Evolutionary conservation across 2,888 invertebrate genomes (phyloP).

Genomic region (Chaetogeoica ovagalla): DNA sequence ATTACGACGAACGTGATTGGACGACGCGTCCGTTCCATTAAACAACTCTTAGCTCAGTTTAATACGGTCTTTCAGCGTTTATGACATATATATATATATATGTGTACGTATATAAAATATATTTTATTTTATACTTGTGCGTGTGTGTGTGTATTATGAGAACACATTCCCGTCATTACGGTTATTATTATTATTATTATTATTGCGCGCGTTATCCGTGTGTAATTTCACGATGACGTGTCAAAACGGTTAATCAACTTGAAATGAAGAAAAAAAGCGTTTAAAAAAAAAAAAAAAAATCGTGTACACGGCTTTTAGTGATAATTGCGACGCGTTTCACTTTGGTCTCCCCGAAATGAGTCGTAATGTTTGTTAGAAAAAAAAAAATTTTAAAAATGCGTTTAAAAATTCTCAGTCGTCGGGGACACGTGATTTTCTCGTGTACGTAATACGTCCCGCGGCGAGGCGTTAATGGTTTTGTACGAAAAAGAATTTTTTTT

Average conservation of each 20-base stretch:
- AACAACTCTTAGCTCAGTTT: constrained; percentile 40
- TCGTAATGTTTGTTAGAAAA: background rate
- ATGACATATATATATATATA: background rate
- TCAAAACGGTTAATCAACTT: constrained; percentile 38
- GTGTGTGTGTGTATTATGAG: constrained; percentile 3
- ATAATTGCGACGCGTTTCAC: constrained; percentile 50
- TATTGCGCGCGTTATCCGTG: constrained; percentile 13
- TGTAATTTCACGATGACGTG: constrained; percentile 53
- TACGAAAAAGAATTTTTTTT: background rate
- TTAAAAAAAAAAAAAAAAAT: constrained; percentile 26
- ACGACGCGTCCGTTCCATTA: constrained; percentile 47
- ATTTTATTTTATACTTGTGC: background rate
- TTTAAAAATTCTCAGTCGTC: background rate
- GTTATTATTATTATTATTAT: constrained; percentile 39
- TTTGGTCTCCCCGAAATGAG: constrained; percentile 22
- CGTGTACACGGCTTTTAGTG: constrained; percentile 48
- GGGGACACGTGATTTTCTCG: background rate
- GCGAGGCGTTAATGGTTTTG: background rate
- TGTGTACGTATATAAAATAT: constrained; percentile 17
- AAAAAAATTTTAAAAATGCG: background rate
- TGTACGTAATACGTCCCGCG: background rate
- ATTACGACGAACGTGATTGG: constrained; percentile 43
- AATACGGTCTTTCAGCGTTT: constrained; percentile 14
- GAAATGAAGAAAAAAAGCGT: constrained; percentile 18
- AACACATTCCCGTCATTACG: constrained; percentile 46